A percentile compares a stretch with the other conserved stretches of the same genome.
Evolutionary conservation across 2,888 invertebrate genomes (phyloP).

Genomic region (Bimastos eiseni): DNA sequence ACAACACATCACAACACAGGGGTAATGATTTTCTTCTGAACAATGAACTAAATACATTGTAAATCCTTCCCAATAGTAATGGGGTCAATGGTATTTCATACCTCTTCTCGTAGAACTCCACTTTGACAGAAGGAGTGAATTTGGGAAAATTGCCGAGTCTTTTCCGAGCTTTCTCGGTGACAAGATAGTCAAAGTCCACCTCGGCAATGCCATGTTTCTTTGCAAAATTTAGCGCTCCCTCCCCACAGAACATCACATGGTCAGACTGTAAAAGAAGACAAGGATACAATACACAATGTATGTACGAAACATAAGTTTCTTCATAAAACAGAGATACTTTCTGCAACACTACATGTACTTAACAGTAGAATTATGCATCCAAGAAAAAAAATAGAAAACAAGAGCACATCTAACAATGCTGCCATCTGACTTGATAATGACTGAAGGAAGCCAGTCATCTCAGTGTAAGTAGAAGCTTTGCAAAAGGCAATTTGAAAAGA

Average conservation of each 20-base stretch:
- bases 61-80: neutral
- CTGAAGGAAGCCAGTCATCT: too few species aligned
- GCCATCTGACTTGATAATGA: too few species aligned
- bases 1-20: neutral
- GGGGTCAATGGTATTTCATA: neutral
- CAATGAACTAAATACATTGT: neutral
- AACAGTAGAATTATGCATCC: neutral
- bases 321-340: neutral
- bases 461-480: too few species aligned
- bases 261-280: constrained; percentile 45
- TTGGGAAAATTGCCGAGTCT: constrained; percentile 65
- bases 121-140: constrained; percentile 46
- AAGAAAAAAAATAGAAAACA: too few species aligned
- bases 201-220: constrained; percentile 68
- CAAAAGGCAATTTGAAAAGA: too few species aligned
- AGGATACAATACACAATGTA: neutral
- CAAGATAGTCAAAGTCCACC: constrained; percentile 69
- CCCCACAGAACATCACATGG: constrained; percentile 75
- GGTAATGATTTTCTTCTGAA: neutral
- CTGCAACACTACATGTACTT: neutral
- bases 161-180: constrained; percentile 66
- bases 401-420: too few species aligned
- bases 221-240: constrained; percentile 76
- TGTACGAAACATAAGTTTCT: neutral
- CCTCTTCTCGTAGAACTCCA: constrained; percentile 31